Conservation (phyloP, 2,888 invertebrate genomes). For the Troglohyphantes excavatus region DNA sequence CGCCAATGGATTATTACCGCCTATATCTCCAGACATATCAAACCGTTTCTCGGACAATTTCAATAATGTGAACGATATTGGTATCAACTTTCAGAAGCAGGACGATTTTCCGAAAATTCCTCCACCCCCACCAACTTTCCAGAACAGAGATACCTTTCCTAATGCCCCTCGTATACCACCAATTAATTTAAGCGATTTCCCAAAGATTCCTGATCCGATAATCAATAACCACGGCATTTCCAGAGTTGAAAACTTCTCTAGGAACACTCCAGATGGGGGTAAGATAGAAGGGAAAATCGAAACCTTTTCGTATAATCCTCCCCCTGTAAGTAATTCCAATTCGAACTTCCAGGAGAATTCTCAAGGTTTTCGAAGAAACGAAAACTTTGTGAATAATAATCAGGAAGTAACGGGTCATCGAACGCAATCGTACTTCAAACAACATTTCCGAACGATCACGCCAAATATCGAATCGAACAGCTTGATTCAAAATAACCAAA, state of each 20-base stretch:
- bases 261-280: conserved; percentile 64
- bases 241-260: conserved; percentile 46
- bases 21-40: conserved; percentile 64
- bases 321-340: conserved; percentile 34
- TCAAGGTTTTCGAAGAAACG: conserved; percentile 53
- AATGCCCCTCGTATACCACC: conserved; percentile 25
- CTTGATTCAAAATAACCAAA: conserved; percentile 28
- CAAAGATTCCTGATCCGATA: conserved; percentile 29
- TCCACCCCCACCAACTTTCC: conserved; percentile 43
- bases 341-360: conserved; percentile 64
- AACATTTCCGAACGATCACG: conserved; percentile 50
- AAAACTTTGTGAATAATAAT: conserved; percentile 66
- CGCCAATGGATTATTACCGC: conserved; percentile 61
- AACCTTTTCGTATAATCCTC: conserved; percentile 67
- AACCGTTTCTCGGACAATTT: conserved; percentile 47
- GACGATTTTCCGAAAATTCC: conserved; percentile 73
- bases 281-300: conserved; percentile 62
- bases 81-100: conserved; percentile 44
- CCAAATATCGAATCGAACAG: conserved; percentile 59
- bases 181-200: conserved; percentile 25
- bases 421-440: conserved; percentile 66
- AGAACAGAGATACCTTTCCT: conserved; percentile 54
- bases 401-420: conserved; percentile 62
- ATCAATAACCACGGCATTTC: conserved; percentile 46
- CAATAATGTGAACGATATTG: conserved; percentile 58